A percentile compares a stretch with the other conserved stretches of the same genome.
phyloP scores from a whole-genome alignment of 2,797 vertebrate genomes.

The Chelon labrosus region DNA sequence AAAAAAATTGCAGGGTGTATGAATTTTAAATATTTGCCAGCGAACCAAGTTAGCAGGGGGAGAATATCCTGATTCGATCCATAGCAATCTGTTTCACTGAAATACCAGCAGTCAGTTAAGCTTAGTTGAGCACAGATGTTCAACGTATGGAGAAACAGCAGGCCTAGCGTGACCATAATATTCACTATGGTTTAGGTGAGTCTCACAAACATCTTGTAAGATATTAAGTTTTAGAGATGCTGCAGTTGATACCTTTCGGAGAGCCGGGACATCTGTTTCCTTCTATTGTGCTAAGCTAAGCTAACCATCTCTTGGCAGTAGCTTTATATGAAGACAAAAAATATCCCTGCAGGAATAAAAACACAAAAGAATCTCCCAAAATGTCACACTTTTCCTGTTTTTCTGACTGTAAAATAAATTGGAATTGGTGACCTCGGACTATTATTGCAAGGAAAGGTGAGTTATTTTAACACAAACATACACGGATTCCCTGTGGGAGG shows the following conservation, averaged over 20 bases:
- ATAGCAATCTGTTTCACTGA: too few species aligned
- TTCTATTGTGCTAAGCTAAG: not conserved
- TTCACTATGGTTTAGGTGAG: too few species aligned
- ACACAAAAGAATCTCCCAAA: not conserved
- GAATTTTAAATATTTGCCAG: not conserved
- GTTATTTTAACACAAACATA: constrained; percentile 4
- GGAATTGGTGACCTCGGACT: not conserved
- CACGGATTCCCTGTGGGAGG: constrained; percentile 21
- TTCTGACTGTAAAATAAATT: not conserved
- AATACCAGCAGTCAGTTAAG: not conserved
- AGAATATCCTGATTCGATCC: not conserved
- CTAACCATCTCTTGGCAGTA: not conserved
- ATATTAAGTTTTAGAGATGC: not conserved
- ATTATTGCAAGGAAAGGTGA: not conserved
- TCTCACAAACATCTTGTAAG: too few species aligned
- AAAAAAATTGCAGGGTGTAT: too few species aligned
- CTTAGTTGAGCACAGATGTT: not conserved
- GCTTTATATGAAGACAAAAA: not conserved
- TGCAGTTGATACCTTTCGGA: not conserved
- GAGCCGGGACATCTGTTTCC: not conserved
- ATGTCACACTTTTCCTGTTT: not conserved
- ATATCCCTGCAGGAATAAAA: not conserved
- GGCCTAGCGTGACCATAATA: not conserved
- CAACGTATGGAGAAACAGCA: not conserved
- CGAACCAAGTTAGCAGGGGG: too few species aligned